phyloP scores from a whole-genome alignment of 1,140 invertebrate genomes.

The Leguminivora glycinivorella region DNA sequence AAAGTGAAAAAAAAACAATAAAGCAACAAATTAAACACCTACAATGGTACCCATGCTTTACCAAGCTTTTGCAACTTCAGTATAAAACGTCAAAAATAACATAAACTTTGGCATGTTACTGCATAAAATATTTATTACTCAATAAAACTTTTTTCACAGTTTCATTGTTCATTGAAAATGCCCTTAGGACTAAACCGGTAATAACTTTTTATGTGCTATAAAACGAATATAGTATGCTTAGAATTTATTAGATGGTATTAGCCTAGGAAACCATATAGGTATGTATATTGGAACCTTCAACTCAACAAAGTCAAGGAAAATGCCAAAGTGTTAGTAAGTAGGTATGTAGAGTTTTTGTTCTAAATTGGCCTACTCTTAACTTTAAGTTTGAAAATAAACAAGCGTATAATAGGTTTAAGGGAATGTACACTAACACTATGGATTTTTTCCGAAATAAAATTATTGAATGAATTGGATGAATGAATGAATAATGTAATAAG shows the following conservation, averaged over 20 bases:
- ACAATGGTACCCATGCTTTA: no score
- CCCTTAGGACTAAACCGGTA: background rate
- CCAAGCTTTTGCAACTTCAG: background rate
- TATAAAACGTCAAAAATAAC: background rate
- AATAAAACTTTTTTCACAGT: background rate
- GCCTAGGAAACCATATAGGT: background rate
- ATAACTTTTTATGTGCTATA: background rate
- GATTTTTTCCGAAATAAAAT: no score
- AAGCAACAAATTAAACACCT: no score
- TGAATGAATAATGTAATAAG: no score
- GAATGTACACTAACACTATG: no score
- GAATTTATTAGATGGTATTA: background rate
- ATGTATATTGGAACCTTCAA: background rate
- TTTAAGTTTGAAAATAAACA: no score
- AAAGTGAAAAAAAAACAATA: background rate
- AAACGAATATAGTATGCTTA: constrained; percentile 9
- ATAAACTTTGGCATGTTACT: background rate
- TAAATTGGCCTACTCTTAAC: no score
- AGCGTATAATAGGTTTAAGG: no score
- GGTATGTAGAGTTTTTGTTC: no score
- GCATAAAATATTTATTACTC: background rate
- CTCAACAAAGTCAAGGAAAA: no score
- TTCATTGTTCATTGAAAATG: background rate
- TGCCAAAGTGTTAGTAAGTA: no score
- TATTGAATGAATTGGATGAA: no score